A percentile compares a stretch with the other conserved stretches of the same genome.
These are phyloP conservation scores for Yponomeuta plumbellus DNA, from an alignment of 2,888 invertebrate genomes.

Conservation along the genomic window DNA sequence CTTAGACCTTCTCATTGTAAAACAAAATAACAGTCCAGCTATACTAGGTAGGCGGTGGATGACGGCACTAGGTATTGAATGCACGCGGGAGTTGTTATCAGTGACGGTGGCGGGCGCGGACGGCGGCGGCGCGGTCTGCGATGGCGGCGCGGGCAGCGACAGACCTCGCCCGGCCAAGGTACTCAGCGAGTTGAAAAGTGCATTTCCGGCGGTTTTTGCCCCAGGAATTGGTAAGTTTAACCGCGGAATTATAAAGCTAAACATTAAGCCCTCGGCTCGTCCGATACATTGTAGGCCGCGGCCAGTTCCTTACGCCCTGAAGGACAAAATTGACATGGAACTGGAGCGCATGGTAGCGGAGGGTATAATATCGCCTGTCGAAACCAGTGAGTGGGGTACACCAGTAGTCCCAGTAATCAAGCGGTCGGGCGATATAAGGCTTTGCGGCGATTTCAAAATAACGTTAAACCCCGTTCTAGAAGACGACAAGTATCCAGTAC, in stretches of 20 bases:
- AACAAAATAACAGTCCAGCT: background rate
- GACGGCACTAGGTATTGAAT: background rate
- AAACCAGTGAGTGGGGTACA: constrained; percentile 8
- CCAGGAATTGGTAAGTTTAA: background rate
- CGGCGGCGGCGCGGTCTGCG: background rate
- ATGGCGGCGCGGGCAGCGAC: background rate
- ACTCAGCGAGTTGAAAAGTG: background rate
- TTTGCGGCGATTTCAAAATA: constrained; percentile 11
- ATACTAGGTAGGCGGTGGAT: background rate
- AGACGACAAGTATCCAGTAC: constrained; percentile 12
- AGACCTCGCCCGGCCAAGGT: background rate
- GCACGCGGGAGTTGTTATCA: background rate
- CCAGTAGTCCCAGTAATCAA: constrained; percentile 11
- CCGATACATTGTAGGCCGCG: background rate
- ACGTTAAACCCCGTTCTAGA: constrained; percentile 5
- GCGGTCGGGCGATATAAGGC: background rate
- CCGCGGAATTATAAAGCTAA: background rate
- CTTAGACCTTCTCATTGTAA: background rate
- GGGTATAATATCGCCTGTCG: background rate
- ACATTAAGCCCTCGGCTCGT: background rate
- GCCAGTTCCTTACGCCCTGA: background rate
- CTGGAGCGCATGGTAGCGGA: background rate
- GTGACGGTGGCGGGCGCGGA: background rate
- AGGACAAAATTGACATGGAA: background rate
- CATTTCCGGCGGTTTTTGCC: background rate